Percentiles rank a stretch among this genome's conserved stretches.
Evolutionary conservation across 1,140 invertebrate species (phyloP).

Genomic region (Reticulitermes speratus): DNA sequence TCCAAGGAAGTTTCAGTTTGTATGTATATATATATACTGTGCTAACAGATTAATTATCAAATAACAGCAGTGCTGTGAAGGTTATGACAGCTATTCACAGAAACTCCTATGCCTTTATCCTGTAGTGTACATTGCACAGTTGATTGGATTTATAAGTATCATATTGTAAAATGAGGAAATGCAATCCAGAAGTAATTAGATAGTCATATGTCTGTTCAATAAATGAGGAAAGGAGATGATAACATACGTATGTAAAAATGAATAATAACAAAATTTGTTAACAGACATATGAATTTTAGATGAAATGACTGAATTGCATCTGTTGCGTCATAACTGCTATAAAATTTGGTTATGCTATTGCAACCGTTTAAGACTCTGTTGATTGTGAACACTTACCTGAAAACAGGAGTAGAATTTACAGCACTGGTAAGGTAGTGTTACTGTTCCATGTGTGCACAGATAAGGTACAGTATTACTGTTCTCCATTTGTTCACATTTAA

Average conservation of each 20-base stretch:
- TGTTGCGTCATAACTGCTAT: background rate
- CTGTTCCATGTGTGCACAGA: background rate
- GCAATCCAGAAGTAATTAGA: constrained; percentile 4
- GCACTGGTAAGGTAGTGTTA: background rate
- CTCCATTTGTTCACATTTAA: background rate
- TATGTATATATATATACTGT: background rate
- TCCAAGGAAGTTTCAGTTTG: background rate
- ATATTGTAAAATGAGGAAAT: background rate
- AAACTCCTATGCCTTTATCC: background rate
- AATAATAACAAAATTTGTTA: background rate
- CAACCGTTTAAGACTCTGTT: background rate
- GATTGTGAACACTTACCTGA: background rate
- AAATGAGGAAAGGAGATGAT: background rate
- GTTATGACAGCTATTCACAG: background rate
- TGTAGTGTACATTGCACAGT: background rate
- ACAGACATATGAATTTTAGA: background rate
- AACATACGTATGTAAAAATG: too few relatives aligned
- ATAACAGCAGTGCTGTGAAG: background rate
- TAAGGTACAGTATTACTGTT: background rate
- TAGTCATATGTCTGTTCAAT: background rate
- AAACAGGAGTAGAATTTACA: too few relatives aligned
- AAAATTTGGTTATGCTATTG: background rate
- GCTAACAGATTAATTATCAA: background rate
- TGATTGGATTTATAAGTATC: background rate
- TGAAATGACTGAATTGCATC: background rate